phyloP scores from a whole-genome alignment of 2,113 vertebrate species.

The Toxotes jaculatrix region DNA sequence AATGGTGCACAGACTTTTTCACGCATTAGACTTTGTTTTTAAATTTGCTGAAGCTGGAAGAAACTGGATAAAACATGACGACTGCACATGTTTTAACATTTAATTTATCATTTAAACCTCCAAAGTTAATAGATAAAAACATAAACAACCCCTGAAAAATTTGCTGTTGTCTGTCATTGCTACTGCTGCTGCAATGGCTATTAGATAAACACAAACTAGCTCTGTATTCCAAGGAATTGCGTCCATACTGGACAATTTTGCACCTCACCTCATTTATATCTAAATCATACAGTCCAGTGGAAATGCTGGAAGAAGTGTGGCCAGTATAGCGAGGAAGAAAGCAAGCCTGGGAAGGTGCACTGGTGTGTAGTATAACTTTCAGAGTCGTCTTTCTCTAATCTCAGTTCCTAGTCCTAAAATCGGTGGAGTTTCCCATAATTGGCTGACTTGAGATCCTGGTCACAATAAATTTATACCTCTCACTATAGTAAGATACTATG shows the following conservation, averaged over 20 bases:
- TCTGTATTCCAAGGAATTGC: too few relatives aligned
- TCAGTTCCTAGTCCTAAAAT: background rate
- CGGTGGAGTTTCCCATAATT: background rate
- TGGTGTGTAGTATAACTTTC: background rate
- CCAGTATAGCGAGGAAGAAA: background rate
- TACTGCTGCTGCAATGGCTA: too few relatives aligned
- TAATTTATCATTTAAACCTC: background rate
- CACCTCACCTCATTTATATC: background rate
- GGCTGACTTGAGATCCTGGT: background rate
- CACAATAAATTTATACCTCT: background rate
- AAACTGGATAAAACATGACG: background rate
- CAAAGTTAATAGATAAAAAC: background rate
- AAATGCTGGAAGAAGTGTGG: too few relatives aligned
- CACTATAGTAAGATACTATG: background rate
- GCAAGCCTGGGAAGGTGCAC: background rate
- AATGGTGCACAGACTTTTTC: background rate
- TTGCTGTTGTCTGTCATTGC: too few relatives aligned
- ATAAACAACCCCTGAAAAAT: too few relatives aligned
- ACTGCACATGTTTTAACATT: background rate
- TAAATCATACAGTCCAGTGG: background rate
- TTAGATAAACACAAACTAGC: too few relatives aligned
- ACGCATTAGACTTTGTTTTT: background rate
- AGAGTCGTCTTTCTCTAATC: background rate
- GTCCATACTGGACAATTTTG: too few relatives aligned
- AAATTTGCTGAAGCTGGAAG: background rate